A percentile compares a stretch with the other conserved stretches of the same genome.
Evolutionary conservation across 2,888 invertebrate species (phyloP).

Genomic region (Brachyptera putata): DNA sequence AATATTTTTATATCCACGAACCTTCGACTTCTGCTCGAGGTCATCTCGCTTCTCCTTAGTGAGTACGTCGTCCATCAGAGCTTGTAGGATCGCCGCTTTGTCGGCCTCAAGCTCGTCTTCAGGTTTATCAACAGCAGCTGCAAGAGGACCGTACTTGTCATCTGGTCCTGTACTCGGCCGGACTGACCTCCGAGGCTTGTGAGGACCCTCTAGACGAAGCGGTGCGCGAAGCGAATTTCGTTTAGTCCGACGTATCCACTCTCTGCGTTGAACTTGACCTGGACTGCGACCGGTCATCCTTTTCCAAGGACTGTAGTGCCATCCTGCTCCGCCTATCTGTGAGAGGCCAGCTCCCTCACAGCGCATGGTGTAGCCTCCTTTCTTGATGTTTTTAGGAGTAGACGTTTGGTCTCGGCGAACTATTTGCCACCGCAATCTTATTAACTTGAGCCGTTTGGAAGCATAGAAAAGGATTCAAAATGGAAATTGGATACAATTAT

Average conservation of each 20-base stretch:
- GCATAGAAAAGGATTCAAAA: too few relatives aligned
- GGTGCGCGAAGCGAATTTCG: neutral
- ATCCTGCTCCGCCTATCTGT: neutral
- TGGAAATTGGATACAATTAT: too few relatives aligned
- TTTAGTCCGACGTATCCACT: neutral
- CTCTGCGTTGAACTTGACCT: neutral
- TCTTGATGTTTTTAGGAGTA: too few relatives aligned
- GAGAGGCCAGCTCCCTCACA: neutral
- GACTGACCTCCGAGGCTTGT: neutral
- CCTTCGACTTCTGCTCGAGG: neutral
- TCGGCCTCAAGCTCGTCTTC: neutral
- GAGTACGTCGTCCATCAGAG: neutral
- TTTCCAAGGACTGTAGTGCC: constrained; percentile 1
- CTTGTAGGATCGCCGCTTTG: neutral
- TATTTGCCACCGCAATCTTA: too few relatives aligned
- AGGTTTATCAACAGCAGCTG: neutral
- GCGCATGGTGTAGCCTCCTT: constrained; percentile 22
- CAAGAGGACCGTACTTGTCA: neutral
- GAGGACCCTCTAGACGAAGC: neutral
- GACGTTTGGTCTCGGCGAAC: too few relatives aligned
- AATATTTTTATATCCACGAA: too few relatives aligned
- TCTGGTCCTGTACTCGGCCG: neutral
- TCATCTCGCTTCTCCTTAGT: neutral
- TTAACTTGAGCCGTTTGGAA: too few relatives aligned
- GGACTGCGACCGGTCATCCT: neutral